phyloP scores from a whole-genome alignment of 2,113 vertebrate genomes.

The Cryptomyrus ogoouensis region DNA sequence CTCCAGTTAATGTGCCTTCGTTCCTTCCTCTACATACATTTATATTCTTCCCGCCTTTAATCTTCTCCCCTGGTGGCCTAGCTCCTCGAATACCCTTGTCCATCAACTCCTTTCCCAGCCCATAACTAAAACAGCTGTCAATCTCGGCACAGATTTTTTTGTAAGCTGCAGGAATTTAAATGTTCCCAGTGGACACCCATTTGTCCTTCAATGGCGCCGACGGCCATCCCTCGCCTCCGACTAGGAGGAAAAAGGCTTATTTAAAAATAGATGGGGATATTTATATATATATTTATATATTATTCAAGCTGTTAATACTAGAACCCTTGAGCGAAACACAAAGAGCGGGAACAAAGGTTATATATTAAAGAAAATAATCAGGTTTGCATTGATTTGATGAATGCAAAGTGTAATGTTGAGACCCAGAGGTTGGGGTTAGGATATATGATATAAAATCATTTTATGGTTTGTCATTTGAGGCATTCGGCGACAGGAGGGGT shows the following conservation, averaged over 20 bases:
- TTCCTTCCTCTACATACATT: constrained; percentile 7
- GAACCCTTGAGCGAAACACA: constrained; percentile 58
- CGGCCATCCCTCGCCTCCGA: constrained; percentile 43
- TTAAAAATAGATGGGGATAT: constrained; percentile 71
- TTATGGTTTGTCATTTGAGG: constrained; percentile 61
- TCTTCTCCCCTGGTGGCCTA: not conserved
- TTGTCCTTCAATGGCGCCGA: constrained; percentile 57
- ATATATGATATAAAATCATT: constrained; percentile 18
- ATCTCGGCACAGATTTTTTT: constrained; percentile 43
- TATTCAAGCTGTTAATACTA: constrained; percentile 66
- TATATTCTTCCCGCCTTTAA: not conserved
- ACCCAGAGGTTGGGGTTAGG: not conserved
- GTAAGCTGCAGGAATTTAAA: constrained; percentile 60
- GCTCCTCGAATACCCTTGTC: not conserved
- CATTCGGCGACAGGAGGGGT: constrained; percentile 61
- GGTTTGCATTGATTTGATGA: constrained; percentile 56
- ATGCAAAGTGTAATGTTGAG: constrained; percentile 58
- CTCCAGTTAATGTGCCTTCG: not conserved
- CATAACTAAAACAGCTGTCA: constrained; percentile 45
- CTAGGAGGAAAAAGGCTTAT: constrained; percentile 60
- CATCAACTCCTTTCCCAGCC: constrained; percentile 4
- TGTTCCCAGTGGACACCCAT: constrained; percentile 59
- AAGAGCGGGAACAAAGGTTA: constrained; percentile 64
- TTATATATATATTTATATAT: constrained; percentile 54
- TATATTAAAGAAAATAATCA: constrained; percentile 77